phyloP scores from a whole-genome alignment of 2,113 vertebrate genomes.

The Illadopsis cleaveri region DNA sequence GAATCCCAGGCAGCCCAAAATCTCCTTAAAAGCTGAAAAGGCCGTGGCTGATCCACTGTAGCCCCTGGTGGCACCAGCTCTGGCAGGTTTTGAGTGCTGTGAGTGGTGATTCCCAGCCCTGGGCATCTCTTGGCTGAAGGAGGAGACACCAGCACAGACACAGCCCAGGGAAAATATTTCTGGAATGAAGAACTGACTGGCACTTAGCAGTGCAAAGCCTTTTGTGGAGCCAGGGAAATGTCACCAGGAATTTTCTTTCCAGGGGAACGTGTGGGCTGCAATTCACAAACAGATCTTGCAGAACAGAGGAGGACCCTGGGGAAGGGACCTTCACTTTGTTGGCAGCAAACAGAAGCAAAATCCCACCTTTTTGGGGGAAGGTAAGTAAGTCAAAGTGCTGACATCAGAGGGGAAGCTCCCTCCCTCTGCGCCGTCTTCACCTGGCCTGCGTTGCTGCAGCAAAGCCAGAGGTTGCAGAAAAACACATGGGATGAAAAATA shows the following conservation, averaged over 20 bases:
- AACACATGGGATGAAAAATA: slow-evolving; percentile 35
- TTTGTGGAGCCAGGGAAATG: not conserved
- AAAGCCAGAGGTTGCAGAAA: slow-evolving; percentile 19
- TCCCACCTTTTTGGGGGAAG: not conserved
- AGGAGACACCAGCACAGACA: accelerated
- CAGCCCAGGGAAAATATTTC: not conserved
- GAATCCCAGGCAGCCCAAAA: not conserved
- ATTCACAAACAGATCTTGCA: not conserved
- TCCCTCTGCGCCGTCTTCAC: not conserved
- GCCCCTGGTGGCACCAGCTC: not conserved
- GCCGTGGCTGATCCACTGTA: accelerated
- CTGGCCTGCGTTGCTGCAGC: not conserved
- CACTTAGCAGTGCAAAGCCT: not conserved
- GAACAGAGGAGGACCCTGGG: not conserved
- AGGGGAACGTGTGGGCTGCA: not conserved
- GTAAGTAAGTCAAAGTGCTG: not conserved
- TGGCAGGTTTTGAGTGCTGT: not conserved
- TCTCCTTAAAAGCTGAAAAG: not conserved
- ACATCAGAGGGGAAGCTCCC: slow-evolving; percentile 9
- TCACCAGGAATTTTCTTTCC: not conserved
- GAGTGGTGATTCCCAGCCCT: not conserved
- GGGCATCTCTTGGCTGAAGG: accelerated
- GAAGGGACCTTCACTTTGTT: not conserved
- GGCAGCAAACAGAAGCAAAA: slow-evolving; percentile 36
- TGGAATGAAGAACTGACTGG: not conserved